phyloP scores from a whole-genome alignment of 2,797 vertebrate genomes.

The Hypotaenidia okinawae region DNA sequence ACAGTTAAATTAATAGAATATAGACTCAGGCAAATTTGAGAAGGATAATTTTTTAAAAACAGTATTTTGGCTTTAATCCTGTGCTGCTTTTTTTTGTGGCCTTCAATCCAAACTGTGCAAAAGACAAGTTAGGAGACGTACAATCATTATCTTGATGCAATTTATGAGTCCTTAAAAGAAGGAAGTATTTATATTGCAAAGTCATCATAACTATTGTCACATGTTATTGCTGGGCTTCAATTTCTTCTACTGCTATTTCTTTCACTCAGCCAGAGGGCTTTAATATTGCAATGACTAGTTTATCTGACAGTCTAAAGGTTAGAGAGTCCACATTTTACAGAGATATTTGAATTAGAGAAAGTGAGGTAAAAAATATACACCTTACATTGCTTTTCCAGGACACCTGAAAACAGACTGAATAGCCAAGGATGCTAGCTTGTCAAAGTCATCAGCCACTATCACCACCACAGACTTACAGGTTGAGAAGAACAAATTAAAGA shows the following conservation, averaged over 20 bases:
- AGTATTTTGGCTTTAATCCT: constrained; percentile 52
- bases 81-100: background rate
- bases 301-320: background rate
- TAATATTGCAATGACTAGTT: background rate
- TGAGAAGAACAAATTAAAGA: constrained; percentile 19
- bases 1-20: constrained; percentile 71
- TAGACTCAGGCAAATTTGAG: constrained; percentile 54
- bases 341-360: background rate
- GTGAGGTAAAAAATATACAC: background rate
- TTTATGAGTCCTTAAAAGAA: background rate
- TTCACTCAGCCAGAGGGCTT: background rate
- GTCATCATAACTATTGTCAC: background rate
- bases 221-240: background rate
- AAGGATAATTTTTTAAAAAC: constrained; percentile 35
- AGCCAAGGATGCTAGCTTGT: background rate
- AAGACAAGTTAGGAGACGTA: background rate
- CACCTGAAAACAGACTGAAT: background rate
- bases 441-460: background rate
- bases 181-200: constrained; percentile 11
- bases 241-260: constrained; percentile 3
- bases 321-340: background rate
- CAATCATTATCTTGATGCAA: background rate
- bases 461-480: background rate
- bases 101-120: background rate
- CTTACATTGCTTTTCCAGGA: background rate